These are phyloP conservation scores for Alouatta palliata DNA, from an alignment of 2,113 vertebrate species.

Conservation along the genomic window DNA sequence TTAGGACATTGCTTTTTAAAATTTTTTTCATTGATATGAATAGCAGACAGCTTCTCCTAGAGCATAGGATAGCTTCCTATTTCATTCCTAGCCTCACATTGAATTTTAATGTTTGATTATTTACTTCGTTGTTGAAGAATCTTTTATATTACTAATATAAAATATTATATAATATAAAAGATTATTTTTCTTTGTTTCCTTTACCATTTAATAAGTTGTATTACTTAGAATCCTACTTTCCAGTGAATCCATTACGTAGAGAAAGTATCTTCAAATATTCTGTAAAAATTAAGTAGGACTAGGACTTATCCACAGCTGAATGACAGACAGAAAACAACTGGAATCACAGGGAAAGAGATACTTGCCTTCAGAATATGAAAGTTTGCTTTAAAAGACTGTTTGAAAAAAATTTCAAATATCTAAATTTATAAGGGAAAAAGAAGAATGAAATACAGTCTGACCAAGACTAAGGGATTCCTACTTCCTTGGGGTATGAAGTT, in stretches of 20 bases:
- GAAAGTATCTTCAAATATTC: constrained; percentile 37
- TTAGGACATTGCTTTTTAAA: not conserved
- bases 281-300: not conserved
- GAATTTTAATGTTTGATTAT: constrained; percentile 1
- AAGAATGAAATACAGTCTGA: not conserved
- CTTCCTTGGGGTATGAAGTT: not conserved
- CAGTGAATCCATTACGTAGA: not conserved
- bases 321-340: not conserved
- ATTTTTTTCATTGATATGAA: not conserved
- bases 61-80: not conserved
- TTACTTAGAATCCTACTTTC: constrained; percentile 10
- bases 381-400: not conserved
- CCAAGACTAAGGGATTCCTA: not conserved
- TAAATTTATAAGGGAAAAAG: not conserved
- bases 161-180: no score
- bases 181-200: not conserved
- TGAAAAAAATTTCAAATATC: not conserved
- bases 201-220: not conserved
- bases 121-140: not conserved
- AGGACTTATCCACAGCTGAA: not conserved
- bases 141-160: not conserved
- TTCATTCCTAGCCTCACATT: not conserved
- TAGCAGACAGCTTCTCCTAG: not conserved
- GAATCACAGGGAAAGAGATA: not conserved
- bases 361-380: not conserved